Base-by-base conservation (phyloP, 2,888 invertebrate genomes). In the Lissonota sp. region DNA sequence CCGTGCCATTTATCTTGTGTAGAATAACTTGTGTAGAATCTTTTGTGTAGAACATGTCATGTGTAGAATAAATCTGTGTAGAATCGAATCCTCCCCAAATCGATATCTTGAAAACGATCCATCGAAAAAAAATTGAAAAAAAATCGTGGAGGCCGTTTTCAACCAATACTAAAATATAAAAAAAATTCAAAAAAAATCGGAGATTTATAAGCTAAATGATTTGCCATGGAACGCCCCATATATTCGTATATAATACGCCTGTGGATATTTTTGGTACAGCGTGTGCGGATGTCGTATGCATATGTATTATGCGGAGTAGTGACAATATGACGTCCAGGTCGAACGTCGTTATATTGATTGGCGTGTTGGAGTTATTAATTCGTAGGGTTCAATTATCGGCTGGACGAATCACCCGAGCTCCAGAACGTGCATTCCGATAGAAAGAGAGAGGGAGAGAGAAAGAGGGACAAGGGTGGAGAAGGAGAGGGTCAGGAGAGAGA, bases 291-390 rank as follows among this genome's bases (percentile, higher is more conserved):
- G 55, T 55, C 63, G 55, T 63, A 81, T 78, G 81, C 81, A 78
- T 78, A 78, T 79, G 78, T 81, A 78, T 81, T 55, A 78, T 71
- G 81, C 51, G 44, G 79, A 57, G 67, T 79, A 77, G 75, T 80
- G 84, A 84, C 84, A 85, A 84, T 26, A 26, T 84, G 84, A 78
- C 84, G 81, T 75, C 74, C 79, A 78, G 78, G 81, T 74, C 81
- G 79, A 81, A 81, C 80, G 77, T 82, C 79, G 82, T 87, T 91
- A 91, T 91, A 91, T 91, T 90, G 91, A 91, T 91, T 90, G 90
- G 88, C 88, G 89, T 89, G 89, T 75, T 74, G 91, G 90, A 89
- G 91, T 91, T 91, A 91, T 90, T 91, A 91, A 91, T 92, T 91
- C 90, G 89, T 87, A 80, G 86, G 87, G 91, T 90, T 90, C 89